These are phyloP conservation scores for Upupa epops DNA, from an alignment of 2,113 vertebrate genomes.

Conservation along the genomic window DNA sequence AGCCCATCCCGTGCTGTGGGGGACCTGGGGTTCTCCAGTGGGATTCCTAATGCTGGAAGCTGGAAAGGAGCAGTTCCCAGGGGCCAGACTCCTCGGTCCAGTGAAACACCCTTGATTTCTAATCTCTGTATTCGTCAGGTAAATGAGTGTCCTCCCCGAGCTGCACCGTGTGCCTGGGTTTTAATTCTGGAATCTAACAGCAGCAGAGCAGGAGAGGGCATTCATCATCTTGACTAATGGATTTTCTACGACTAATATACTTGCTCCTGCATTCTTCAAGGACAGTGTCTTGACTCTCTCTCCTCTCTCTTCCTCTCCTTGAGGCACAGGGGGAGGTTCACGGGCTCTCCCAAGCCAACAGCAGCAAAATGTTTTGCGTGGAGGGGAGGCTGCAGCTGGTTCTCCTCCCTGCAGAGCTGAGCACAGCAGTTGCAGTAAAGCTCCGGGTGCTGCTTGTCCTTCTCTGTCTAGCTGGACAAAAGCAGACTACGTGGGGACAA, in stretches of 20 bases:
- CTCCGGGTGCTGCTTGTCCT: not conserved
- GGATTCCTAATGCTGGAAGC: not conserved
- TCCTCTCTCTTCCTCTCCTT: not conserved
- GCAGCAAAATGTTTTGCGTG: not conserved
- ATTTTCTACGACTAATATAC: not conserved
- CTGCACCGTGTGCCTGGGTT: not conserved
- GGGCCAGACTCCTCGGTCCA: not conserved
- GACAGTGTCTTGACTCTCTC: not conserved
- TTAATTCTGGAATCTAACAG: not conserved
- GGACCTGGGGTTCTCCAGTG: not conserved
- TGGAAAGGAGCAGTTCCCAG: not conserved
- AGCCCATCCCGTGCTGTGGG: accelerated
- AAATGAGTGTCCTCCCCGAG: slow-evolving; percentile 33
- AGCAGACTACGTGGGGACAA: not conserved
- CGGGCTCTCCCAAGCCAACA: not conserved
- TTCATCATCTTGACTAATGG: slow-evolving; percentile 20
- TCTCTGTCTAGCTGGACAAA: not conserved
- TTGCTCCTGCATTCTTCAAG: not conserved
- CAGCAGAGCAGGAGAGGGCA: not conserved
- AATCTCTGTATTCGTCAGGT: slow-evolving; percentile 27
- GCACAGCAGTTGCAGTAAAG: not conserved
- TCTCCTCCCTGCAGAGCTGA: not conserved
- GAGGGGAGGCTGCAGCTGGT: not conserved
- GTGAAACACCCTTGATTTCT: not conserved
- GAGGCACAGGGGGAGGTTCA: not conserved